Evolutionary conservation across 2,888 invertebrate species (phyloP), one percentile per base, ranked within the genome.

Genomic region (Cheilosia variabilis): DNA sequence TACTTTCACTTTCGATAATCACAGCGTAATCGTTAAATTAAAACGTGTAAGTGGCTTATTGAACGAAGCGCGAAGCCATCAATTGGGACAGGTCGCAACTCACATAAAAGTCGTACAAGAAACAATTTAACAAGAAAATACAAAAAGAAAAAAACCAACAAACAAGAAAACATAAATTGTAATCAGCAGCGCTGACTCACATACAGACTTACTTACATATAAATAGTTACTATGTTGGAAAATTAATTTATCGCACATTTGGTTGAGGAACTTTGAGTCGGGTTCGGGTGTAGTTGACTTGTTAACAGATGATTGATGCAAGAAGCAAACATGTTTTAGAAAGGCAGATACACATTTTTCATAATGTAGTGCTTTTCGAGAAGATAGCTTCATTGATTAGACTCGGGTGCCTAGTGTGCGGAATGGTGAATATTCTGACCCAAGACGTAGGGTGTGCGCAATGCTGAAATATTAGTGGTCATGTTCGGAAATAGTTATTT

Each of bases 1-100:
- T 62, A 57, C 82, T 83, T 83, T 83, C 82, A 83, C 82, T 83
- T 83, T 83, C 78, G 72, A 77, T 80, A 68, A 80, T 72, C 52
- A 60, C 72, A 41, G 72, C 60, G 47, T 78, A 83, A 77, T 60
- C 72, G 78, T 31, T 66, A 50, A 63, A 66, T 77, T 82, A 66
- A 82, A 77, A 71, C 71, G 78, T 63, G 62, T 72, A 82, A 83
- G 71, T 78, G 72, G 78, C 55, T 55, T 55, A 66, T 47, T 77
- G 77, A 53, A 82, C 83, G 87, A 24, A 22, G 87, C 87, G 52
- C 72, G 63, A 69, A 84, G 57, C 43, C 71, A 60, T 68, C 78
- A 81, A 73, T 65, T 82, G 75, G 63, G 82, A 72, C 63, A 58
- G 69, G 66, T 58, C 55, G 62, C 80, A 87, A 81, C 60, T 87